A percentile compares a stretch with the other conserved stretches of the same genome.
These are phyloP conservation scores for Cepaea nemoralis DNA, from an alignment of 1,140 invertebrate species.

Conservation along the genomic window DNA sequence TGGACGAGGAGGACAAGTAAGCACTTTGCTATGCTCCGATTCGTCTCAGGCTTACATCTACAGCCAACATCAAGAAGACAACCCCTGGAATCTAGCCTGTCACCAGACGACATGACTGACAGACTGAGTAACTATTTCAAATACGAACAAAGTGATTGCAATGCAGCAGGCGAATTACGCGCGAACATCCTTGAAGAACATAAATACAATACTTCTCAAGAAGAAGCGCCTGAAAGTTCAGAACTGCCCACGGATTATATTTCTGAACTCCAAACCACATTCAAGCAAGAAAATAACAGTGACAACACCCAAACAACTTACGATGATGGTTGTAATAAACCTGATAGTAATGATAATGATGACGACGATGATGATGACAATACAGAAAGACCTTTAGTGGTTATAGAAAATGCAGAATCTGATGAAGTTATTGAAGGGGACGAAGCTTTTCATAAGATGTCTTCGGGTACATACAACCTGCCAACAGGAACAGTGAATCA, in stretches of 20 bases:
- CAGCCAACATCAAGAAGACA: not conserved
- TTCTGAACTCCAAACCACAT: not conserved
- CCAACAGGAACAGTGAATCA: not conserved
- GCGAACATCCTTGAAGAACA: not conserved
- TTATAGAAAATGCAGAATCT: conserved; percentile 37
- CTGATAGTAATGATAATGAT: not conserved
- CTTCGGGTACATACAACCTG: not conserved
- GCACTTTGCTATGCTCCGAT: not conserved
- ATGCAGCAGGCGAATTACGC: not conserved
- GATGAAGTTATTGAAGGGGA: conserved; percentile 25
- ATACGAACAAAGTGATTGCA: not conserved
- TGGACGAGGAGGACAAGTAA: not conserved
- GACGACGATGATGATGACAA: not conserved
- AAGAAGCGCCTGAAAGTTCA: not conserved
- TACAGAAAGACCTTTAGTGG: not conserved
- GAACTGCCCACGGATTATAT: not conserved
- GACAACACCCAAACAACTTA: too few relatives aligned
- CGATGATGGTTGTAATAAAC: not conserved
- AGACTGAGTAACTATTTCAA: not conserved
- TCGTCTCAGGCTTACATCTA: not conserved
- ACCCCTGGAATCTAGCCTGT: not conserved
- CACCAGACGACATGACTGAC: not conserved
- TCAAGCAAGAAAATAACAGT: too few relatives aligned
- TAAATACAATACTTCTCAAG: not conserved
- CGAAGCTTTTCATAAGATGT: conserved; percentile 21